These are phyloP conservation scores for Actinostola sp. DNA, from an alignment of 92 coral and sea anemone species.

Conservation along the genomic window DNA sequence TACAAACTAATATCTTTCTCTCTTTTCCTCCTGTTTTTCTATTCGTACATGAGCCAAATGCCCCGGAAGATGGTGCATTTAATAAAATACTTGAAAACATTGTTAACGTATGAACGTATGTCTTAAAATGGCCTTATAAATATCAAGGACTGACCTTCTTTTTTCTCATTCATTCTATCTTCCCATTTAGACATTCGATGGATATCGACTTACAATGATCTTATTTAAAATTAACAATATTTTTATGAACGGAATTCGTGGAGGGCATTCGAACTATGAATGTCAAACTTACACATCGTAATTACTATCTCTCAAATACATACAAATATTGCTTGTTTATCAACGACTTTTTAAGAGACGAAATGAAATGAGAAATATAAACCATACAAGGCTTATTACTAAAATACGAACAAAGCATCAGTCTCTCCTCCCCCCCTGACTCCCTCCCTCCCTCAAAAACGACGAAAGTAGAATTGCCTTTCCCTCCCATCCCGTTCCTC, in stretches of 20 bases:
- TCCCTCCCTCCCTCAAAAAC: neutral
- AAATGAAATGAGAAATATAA: neutral
- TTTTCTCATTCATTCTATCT: neutral
- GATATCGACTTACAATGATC: neutral
- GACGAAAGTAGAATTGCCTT: neutral
- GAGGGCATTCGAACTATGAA: too few relatives aligned
- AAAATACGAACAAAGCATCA: neutral
- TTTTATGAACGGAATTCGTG: neutral
- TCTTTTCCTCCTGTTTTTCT: slow-evolving; percentile 12
- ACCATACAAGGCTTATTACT: neutral
- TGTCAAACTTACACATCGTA: too few relatives aligned
- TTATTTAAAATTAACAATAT: neutral
- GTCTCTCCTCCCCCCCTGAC: neutral
- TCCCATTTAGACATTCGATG: slow-evolving; percentile 12
- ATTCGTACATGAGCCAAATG: slow-evolving; percentile 24
- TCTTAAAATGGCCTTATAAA: slow-evolving; percentile 33
- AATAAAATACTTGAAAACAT: slow-evolving; percentile 30
- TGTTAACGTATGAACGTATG: slow-evolving; percentile 36
- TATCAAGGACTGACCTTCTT: slow-evolving; percentile 7
- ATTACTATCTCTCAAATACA: too few relatives aligned
- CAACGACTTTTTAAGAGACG: neutral
- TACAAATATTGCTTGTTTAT: neutral
- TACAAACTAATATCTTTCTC: slow-evolving; percentile 39
- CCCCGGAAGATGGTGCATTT: slow-evolving; percentile 9
- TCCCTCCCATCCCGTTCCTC: slow-evolving; percentile 1